These are phyloP conservation scores for Formicarius rufipectus DNA, from an alignment of 2,113 vertebrate genomes.

Conservation along the genomic window DNA sequence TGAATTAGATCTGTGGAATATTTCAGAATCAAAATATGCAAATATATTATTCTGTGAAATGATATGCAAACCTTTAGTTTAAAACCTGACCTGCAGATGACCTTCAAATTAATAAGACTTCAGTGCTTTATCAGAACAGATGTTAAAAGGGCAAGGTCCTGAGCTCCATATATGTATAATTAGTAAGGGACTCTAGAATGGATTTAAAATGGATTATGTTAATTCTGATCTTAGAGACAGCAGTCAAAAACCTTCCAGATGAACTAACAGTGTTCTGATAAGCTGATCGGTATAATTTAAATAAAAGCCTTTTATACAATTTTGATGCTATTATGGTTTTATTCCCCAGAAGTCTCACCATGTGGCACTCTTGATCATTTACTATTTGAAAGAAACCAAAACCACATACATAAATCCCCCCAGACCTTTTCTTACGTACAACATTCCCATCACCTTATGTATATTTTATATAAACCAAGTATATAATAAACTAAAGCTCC, in stretches of 20 bases:
- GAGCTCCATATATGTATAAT: constrained; percentile 64
- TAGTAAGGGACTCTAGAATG: constrained; percentile 55
- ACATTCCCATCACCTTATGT: constrained; percentile 10
- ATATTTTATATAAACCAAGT: constrained; percentile 45
- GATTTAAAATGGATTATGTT: constrained; percentile 75
- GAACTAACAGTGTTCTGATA: constrained; percentile 68
- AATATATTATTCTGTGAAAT: not conserved
- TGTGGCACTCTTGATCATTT: constrained; percentile 31
- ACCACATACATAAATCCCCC: not conserved
- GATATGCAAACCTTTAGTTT: not conserved
- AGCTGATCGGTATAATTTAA: constrained; percentile 68
- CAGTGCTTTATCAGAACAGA: constrained; percentile 62
- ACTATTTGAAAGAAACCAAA: constrained; percentile 30
- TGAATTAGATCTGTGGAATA: not conserved
- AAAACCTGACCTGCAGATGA: constrained; percentile 63
- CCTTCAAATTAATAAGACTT: constrained; percentile 59
- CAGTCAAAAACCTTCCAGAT: constrained; percentile 69
- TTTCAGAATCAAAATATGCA: not conserved
- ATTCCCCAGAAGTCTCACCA: constrained; percentile 62
- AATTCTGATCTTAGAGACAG: constrained; percentile 62
- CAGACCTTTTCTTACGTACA: constrained; percentile 31
- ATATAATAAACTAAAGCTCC: constrained; percentile 43
- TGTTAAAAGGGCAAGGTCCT: constrained; percentile 64
- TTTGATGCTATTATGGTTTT: constrained; percentile 62
- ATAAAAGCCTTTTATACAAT: constrained; percentile 61